phyloP scores from a whole-genome alignment of 2,113 vertebrate species.

The Todiramphus chloris region DNA sequence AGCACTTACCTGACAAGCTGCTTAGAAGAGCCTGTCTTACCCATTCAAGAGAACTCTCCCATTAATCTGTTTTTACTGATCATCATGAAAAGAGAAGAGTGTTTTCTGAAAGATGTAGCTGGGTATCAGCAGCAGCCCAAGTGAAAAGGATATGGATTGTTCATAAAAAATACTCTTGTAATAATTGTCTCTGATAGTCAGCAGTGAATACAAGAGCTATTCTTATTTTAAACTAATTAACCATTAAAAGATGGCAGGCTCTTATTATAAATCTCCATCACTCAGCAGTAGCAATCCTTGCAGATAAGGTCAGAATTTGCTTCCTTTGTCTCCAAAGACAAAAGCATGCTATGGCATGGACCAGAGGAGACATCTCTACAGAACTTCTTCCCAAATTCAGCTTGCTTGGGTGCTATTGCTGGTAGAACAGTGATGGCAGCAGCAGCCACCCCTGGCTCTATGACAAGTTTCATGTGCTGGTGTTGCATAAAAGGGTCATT shows the following conservation, averaged over 20 bases:
- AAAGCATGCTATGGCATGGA: background rate
- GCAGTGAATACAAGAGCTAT: background rate
- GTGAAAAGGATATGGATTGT: background rate
- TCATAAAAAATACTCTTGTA: background rate
- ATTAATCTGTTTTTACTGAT: slow-evolving; percentile 8
- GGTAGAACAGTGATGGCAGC: background rate
- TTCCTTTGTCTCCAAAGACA: background rate
- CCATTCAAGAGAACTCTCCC: background rate
- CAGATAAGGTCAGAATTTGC: slow-evolving; percentile 24
- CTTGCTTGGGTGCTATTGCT: background rate
- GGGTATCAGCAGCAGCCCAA: background rate
- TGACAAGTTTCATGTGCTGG: background rate
- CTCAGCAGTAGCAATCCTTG: background rate
- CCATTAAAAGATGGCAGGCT: slow-evolving; percentile 31
- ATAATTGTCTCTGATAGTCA: slow-evolving; percentile 14
- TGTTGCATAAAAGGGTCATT: too few species aligned
- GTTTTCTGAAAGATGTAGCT: background rate
- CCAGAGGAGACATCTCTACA: background rate
- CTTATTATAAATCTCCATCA: slow-evolving; percentile 34
- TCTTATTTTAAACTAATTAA: slow-evolving; percentile 44
- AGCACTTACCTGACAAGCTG: background rate
- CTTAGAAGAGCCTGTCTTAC: background rate
- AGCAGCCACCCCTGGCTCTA: background rate
- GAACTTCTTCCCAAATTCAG: background rate
- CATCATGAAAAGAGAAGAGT: background rate